Evolutionary conservation across 1,140 invertebrate genomes (phyloP).

Genomic region (Gyrodactylus bullatarudis): DNA sequence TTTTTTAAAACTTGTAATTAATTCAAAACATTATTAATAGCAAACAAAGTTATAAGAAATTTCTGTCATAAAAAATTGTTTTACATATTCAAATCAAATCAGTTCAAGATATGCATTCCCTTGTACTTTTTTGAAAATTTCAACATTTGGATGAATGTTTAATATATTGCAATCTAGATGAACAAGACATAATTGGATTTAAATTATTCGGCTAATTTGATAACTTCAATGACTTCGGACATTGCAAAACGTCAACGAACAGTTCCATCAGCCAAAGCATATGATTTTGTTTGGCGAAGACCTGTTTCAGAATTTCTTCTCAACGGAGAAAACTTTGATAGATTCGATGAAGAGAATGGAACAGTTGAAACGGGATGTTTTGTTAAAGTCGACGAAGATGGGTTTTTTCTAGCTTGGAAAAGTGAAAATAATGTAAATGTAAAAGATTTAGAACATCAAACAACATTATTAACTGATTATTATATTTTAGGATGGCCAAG

Average conservation of each 20-base stretch:
- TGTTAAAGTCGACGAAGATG: conserved; percentile 85
- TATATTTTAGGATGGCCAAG: conserved; percentile 51
- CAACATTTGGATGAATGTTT: background rate
- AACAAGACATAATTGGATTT: background rate
- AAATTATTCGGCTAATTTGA: background rate
- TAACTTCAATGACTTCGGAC: conserved; percentile 4
- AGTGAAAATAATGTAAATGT: conserved; percentile 28
- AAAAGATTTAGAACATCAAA: background rate
- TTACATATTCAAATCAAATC: too few species aligned
- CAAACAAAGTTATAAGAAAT: too few species aligned
- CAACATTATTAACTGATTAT: background rate
- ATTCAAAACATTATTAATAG: background rate
- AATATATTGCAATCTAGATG: background rate
- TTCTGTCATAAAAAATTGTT: too few species aligned
- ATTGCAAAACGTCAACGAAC: conserved; percentile 7
- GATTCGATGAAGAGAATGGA: conserved; percentile 77
- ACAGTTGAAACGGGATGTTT: conserved; percentile 50
- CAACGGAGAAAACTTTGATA: conserved; percentile 49
- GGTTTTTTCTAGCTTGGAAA: conserved; percentile 97
- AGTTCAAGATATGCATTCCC: background rate
- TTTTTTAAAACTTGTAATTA: background rate
- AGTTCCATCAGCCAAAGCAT: conserved; percentile 50
- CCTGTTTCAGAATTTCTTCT: conserved; percentile 52
- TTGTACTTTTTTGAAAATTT: background rate
- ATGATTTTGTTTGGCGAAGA: conserved; percentile 88